Conservation (phyloP, 2,113 vertebrate genomes). For the Uria lomvia region DNA sequence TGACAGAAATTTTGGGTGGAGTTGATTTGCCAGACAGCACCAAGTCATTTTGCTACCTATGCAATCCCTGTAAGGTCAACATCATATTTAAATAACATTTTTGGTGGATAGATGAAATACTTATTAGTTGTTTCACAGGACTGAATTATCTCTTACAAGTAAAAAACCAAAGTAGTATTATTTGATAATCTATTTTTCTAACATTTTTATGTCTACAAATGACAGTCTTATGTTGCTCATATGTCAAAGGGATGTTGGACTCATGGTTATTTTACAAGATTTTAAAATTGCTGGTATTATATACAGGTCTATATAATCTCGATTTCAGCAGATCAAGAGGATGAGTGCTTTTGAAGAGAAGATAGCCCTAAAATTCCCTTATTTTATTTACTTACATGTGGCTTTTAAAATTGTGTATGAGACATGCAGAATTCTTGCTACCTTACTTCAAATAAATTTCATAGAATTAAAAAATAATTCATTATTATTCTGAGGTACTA, state of each 20-base stretch:
- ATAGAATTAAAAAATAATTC: background rate
- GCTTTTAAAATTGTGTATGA: background rate
- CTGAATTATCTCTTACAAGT: background rate
- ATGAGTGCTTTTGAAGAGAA: background rate
- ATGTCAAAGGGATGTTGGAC: background rate
- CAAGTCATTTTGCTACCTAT: background rate
- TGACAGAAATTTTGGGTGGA: background rate
- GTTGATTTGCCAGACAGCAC: background rate
- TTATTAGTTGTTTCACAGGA: background rate
- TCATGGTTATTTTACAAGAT: background rate
- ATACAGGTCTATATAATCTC: background rate
- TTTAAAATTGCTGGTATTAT: background rate
- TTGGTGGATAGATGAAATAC: background rate
- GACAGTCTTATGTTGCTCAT: background rate
- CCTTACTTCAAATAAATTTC: background rate
- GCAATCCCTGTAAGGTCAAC: background rate
- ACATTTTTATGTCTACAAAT: background rate
- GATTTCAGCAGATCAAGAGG: background rate
- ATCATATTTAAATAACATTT: background rate
- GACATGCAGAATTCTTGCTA: background rate
- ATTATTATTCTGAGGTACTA: background rate
- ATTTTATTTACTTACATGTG: background rate
- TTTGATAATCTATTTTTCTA: background rate
- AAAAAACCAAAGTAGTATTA: background rate
- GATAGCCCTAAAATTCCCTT: background rate